Base-by-base conservation (phyloP, 2,113 vertebrate genomes). In the Amphilophus citrinellus region DNA sequence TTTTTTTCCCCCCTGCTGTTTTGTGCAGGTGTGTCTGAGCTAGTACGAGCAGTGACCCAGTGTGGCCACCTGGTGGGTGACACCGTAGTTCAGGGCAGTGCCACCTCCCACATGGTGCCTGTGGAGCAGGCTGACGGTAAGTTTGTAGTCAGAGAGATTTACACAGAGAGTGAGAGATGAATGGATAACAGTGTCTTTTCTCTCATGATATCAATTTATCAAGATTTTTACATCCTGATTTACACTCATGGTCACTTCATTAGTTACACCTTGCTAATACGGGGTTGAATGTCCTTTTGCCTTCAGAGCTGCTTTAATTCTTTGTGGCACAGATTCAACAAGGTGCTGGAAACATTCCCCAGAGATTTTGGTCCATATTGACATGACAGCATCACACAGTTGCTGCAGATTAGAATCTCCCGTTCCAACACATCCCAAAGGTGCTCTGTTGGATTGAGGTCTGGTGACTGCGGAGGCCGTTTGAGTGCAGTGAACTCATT, bases 51-150 rank as follows among this genome's bases (percentile, higher is more conserved):
- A 0, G 91, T 99, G 79, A 95, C 96, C 77, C 97, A 97, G 87
- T 97, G 98, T 7, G 96, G 96, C 84, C 97, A 99, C 95, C 92
- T 98, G 86, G 93, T 98, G 88, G 96, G 98, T 0, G 97, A 99
- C 91, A 96, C 96, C 87, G 97, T 99, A 10, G 58, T 97, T 61
- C 97, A 99, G 27, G 97, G 98, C 20, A 97, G 97, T 0, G 95
- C 96, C 17, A 98, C 97, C 79, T 97, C 97, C 59, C 98, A 98
- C 62, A 94, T 96, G 95, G 97, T 97, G 77, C 97, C 96, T 0
- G 96, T 97, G 20, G 97, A 99, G 85, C 96, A 98, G 0, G 97
- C 97, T 0, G 98, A 99, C 58, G 91, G 98, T 99, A 85, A 97
- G 97, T 22, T 13, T 81, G 61, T 18, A 2, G 22, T 30, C 17